Base-by-base conservation (phyloP, 2,888 invertebrate genomes). In the Drosophila colorata region DNA sequence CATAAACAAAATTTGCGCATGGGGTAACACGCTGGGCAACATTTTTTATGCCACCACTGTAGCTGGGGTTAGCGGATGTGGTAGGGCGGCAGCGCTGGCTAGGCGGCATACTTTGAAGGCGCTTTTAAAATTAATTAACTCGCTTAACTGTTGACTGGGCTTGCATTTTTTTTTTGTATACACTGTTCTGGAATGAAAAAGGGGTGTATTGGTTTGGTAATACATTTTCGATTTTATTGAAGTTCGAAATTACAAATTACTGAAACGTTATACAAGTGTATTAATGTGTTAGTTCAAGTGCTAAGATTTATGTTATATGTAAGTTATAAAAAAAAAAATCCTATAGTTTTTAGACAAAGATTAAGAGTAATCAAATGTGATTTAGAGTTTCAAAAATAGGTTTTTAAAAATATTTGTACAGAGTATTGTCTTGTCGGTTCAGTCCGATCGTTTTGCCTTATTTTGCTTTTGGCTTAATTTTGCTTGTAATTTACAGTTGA, bases 121-220 rank as follows among this genome's bases (percentile, higher is more conserved):
- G 68, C 55, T 70, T 69, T 83, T 73, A 72, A 84, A 84, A 84
- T 85, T 84, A 84, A 84, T 84, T 87, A 88, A 88, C 85, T 88
- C 66, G 71, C 87, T 72, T 70, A 41, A 69, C 37, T 57, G 67
- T 74, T 59, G 35, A 64, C 64, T 69, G 60, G 37, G 16, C 37
- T 75, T 56, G 40, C 49, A 64, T 57, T 64, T 23, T 47, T 53
- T 43, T n/a, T 35, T 48, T 33, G 44, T 5, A 5, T 9, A 9
- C 28, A 2, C 52, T 20, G 9, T 4, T 0, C n/a, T n/a, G 1
- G 2, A n/a, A 3, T 2, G 13, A 1, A 4, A 13, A 11, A 8
- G 4, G 43, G 8, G 23, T 13, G 6, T 53, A 53, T 41, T 9
- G 1, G 8, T n/a, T 9, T n/a, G 2, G 1, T 13, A 0, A 9